Evolutionary conservation across 2,888 invertebrate species (phyloP).

Genomic region (Calameuta pallipes): DNA sequence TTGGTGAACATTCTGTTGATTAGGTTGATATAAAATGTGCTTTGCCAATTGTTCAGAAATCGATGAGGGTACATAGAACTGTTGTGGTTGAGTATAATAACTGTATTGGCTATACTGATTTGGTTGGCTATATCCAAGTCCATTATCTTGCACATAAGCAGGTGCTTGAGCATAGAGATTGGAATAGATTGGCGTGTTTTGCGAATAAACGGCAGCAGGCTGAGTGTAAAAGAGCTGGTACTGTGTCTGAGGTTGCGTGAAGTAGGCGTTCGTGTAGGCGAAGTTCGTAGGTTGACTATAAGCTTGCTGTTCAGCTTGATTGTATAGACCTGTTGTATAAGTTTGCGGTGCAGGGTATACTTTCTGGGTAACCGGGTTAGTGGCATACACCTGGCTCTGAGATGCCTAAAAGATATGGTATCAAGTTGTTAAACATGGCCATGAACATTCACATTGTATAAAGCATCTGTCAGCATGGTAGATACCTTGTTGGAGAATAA

Average conservation of each 20-base stretch:
- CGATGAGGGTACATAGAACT: slow-evolving; percentile 34
- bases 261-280: slow-evolving; percentile 27
- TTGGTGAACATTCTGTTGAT: slow-evolving; percentile 33
- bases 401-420: slow-evolving; percentile 9
- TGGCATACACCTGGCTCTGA: slow-evolving; percentile 8
- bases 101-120: slow-evolving; percentile 40
- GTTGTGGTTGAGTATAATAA: slow-evolving; percentile 28
- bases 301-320: slow-evolving; percentile 27
- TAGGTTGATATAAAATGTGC: slow-evolving; percentile 9
- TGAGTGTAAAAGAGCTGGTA: slow-evolving; percentile 53
- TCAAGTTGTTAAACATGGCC: background rate
- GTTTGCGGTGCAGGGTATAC: slow-evolving; percentile 11
- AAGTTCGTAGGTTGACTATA: slow-evolving; percentile 38
- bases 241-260: slow-evolving; percentile 34
- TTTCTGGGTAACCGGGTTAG: slow-evolving; percentile 1
- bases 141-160: slow-evolving; percentile 51
- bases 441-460: background rate
- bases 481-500: background rate
- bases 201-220: slow-evolving; percentile 46
- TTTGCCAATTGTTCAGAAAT: slow-evolving; percentile 39
- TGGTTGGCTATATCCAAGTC: slow-evolving; percentile 32
- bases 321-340: slow-evolving; percentile 21
- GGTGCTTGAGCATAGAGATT: slow-evolving; percentile 43
- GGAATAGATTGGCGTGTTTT: slow-evolving; percentile 36
- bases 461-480: background rate